A percentile compares a stretch with the other conserved stretches of the same genome.
Evolutionary conservation across 2,797 vertebrate genomes (phyloP).

Genomic region (Thalassophryne amazonica): DNA sequence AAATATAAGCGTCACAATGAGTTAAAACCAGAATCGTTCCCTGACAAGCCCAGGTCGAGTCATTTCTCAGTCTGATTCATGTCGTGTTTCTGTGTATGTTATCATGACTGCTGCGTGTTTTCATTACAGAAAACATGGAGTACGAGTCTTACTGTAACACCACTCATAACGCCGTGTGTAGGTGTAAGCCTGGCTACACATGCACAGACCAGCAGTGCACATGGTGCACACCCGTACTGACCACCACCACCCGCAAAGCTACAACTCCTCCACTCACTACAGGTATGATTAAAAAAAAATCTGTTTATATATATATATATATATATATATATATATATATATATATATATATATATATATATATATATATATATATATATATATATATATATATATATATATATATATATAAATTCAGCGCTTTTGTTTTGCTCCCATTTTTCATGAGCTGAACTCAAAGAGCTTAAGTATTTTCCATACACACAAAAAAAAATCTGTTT

Average conservation of each 20-base stretch:
- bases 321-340: no score
- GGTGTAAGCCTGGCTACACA: constrained; percentile 57
- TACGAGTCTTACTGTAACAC: not conserved
- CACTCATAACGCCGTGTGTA: constrained; percentile 50
- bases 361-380: no score
- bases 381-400: no score
- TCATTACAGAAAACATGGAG: constrained; percentile 45
- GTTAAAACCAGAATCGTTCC: constrained; percentile 24
- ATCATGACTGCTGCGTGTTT: not conserved
- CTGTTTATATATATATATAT: no score
- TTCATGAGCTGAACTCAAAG: no score
- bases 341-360: no score
- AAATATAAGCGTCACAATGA: constrained; percentile 20
- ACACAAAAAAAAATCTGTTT: no score
- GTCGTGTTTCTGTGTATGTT: not conserved
- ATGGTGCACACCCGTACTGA: constrained; percentile 24
- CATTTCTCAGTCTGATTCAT: constrained; percentile 23
- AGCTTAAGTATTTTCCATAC: no score
- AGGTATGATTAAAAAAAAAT: constrained; percentile 39
- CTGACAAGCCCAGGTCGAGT: constrained; percentile 9
- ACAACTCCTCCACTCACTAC: not conserved
- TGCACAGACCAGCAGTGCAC: constrained; percentile 37
- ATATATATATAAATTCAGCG: no score
- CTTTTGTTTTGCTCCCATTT: no score
- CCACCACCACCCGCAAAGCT: not conserved